These are phyloP conservation scores for Rhinopomastus cyanomelas DNA, from an alignment of 2,113 vertebrate genomes.

Conservation along the genomic window DNA sequence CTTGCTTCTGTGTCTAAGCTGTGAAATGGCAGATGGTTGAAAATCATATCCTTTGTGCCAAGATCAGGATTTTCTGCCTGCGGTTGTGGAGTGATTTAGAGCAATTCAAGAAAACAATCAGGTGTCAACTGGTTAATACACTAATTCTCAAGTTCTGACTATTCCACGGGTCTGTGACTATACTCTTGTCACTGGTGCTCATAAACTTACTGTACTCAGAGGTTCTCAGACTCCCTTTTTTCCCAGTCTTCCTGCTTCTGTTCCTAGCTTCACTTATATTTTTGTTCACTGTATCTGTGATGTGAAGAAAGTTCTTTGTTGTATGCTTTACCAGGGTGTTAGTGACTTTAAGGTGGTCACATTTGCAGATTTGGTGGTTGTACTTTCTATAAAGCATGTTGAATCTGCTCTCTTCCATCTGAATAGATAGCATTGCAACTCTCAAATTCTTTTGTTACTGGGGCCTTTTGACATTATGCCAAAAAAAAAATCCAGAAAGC, in stretches of 20 bases:
- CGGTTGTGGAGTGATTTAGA: not conserved
- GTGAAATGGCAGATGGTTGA: not conserved
- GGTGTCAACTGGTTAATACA: not conserved
- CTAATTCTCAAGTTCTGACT: not conserved
- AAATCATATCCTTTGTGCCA: not conserved
- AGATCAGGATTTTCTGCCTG: conserved; percentile 9
- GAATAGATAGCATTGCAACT: not conserved
- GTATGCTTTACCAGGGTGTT: not conserved
- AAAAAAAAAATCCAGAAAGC: not conserved
- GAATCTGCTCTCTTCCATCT: not conserved
- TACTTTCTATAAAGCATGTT: not conserved
- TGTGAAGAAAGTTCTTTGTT: not conserved
- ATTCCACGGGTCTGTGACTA: not conserved
- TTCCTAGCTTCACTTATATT: not conserved
- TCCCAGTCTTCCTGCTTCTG: not conserved
- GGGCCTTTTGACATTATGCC: not conserved
- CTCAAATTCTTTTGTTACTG: not conserved
- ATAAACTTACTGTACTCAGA: not conserved
- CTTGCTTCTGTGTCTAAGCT: not conserved
- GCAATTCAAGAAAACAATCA: not conserved
- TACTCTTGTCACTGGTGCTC: not conserved
- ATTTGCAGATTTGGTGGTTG: not conserved
- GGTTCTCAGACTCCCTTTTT: not conserved
- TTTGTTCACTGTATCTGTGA: not conserved
- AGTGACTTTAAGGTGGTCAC: not conserved